phyloP scores from a whole-genome alignment of 2,888 invertebrate species.

The Eilema griseolum region DNA sequence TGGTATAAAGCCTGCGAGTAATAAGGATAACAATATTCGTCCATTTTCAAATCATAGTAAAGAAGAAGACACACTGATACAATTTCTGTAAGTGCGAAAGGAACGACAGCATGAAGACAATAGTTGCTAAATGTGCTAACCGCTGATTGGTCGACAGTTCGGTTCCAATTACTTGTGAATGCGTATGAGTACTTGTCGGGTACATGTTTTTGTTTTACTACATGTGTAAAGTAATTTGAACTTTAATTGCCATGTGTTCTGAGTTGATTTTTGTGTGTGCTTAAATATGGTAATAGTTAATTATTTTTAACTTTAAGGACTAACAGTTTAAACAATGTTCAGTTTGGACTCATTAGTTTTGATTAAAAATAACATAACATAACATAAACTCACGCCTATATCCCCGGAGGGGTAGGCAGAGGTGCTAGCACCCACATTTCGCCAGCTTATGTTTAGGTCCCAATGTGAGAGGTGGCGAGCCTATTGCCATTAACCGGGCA shows the following conservation, averaged over 20 bases:
- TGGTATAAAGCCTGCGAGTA: slow-evolving; percentile 26
- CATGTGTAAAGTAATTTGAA: slow-evolving; percentile 18
- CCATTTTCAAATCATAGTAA: slow-evolving; percentile 48
- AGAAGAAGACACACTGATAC: slow-evolving; percentile 35
- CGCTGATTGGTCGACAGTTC: slow-evolving; percentile 44
- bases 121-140: slow-evolving; percentile 30
- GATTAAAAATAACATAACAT: neutral
- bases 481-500: no score
- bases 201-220: slow-evolving; percentile 44
- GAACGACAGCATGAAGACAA: slow-evolving; percentile 39
- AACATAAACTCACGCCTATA: no score
- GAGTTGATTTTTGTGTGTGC: slow-evolving; percentile 19
- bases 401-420: no score
- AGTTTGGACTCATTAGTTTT: slow-evolving; percentile 1
- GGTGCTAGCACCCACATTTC: no score
- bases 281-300: slow-evolving; percentile 5
- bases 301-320: slow-evolving; percentile 13
- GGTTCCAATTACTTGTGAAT: slow-evolving; percentile 58
- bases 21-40: slow-evolving; percentile 40
- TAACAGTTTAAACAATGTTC: slow-evolving; percentile 12
- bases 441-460: no score
- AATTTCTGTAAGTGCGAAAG: slow-evolving; percentile 18
- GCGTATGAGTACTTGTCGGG: slow-evolving; percentile 53
- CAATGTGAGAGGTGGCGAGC: no score
- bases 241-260: neutral